phyloP scores from a whole-genome alignment of 2,113 vertebrate species.

The Macaca mulatta region DNA sequence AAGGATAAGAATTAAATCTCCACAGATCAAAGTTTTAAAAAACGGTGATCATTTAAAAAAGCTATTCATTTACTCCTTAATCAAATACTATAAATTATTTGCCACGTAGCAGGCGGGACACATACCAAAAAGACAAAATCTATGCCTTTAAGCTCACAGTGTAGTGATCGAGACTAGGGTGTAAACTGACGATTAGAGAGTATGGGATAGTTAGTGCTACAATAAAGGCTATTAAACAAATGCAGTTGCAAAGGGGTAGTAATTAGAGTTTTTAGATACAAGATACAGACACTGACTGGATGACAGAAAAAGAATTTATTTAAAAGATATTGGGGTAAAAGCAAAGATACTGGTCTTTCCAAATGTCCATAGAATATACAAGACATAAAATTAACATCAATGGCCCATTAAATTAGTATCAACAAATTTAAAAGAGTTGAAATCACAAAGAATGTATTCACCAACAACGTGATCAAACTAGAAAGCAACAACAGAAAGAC shows the following conservation, averaged over 20 bases:
- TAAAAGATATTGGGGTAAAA: background rate
- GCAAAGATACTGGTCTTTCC: background rate
- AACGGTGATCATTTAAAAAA: background rate
- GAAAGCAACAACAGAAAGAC: conserved; percentile 10
- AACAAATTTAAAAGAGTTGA: conserved; percentile 3
- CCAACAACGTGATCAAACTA: background rate
- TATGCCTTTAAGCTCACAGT: background rate
- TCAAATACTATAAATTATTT: conserved; percentile 17
- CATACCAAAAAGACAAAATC: background rate
- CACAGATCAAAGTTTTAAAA: background rate
- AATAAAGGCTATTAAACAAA: background rate
- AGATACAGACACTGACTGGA: background rate
- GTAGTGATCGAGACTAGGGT: background rate
- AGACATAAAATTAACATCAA: background rate
- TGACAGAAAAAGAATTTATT: conserved; percentile 30
- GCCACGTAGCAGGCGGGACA: background rate
- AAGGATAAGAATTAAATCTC: background rate
- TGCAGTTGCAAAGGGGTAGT: background rate
- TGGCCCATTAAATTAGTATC: background rate
- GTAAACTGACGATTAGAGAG: background rate
- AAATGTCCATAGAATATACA: background rate
- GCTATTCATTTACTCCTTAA: background rate
- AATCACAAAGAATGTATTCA: background rate
- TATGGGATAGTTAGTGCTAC: background rate
- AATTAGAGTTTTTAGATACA: background rate